phyloP scores from a whole-genome alignment of 2,113 vertebrate genomes.

The Rhodinocichla rosea region DNA sequence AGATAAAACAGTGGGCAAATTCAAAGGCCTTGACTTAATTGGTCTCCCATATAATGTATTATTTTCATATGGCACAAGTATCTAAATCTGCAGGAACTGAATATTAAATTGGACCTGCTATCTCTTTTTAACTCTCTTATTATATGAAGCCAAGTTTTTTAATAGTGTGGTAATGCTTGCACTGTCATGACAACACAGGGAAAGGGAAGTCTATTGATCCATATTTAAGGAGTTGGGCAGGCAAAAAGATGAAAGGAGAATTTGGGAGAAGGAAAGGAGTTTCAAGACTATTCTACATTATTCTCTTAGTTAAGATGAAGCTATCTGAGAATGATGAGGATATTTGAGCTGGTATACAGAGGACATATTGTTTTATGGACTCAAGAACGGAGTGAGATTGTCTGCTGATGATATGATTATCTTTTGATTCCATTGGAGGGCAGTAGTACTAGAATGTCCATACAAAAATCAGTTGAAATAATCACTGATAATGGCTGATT shows the following conservation, averaged over 20 bases:
- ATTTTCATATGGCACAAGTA: neutral
- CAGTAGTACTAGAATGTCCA: neutral
- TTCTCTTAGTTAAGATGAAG: neutral
- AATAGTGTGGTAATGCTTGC: neutral
- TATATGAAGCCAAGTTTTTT: neutral
- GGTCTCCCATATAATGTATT: neutral
- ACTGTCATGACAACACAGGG: neutral
- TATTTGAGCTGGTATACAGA: neutral
- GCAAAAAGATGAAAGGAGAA: neutral
- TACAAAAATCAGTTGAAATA: neutral
- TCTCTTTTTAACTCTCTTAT: neutral
- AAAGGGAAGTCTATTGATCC: neutral
- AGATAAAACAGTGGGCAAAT: neutral
- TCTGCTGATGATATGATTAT: neutral
- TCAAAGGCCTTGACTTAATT: neutral
- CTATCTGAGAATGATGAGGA: neutral
- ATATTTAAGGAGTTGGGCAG: neutral
- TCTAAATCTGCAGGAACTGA: neutral
- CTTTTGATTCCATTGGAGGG: neutral
- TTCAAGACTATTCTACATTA: neutral
- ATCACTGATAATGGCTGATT: neutral
- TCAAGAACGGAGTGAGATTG: neutral
- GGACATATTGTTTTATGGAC: neutral
- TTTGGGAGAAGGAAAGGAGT: neutral
- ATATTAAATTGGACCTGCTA: neutral